phyloP scores from a whole-genome alignment of 2,888 invertebrate genomes.

The Rhogogaster chlorosoma region DNA sequence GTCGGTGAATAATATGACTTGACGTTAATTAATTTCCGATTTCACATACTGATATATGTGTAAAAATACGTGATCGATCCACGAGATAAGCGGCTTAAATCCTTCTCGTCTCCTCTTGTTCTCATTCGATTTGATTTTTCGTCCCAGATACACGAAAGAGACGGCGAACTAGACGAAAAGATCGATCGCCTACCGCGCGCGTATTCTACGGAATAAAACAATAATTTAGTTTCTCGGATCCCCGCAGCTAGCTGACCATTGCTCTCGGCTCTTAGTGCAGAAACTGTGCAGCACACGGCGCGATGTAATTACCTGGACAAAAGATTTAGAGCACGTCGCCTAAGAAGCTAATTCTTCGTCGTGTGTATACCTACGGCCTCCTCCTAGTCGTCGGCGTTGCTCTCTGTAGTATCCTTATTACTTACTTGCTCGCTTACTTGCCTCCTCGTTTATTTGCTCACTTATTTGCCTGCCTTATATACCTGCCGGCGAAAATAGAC shows the following conservation, averaged over 20 bases:
- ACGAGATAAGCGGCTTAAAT: not conserved
- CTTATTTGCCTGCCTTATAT: not conserved
- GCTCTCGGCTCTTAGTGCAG: not conserved
- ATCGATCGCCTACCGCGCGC: not conserved
- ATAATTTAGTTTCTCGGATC: not conserved
- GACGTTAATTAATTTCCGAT: constrained; percentile 2
- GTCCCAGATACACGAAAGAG: not conserved
- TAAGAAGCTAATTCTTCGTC: not conserved
- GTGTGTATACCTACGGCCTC: not conserved
- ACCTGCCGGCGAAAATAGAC: not conserved
- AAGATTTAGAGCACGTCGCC: constrained; percentile 47
- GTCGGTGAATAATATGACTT: not conserved
- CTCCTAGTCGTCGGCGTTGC: constrained; percentile 10
- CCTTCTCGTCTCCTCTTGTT: not conserved
- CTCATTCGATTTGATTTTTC: not conserved
- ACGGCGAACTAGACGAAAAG: not conserved
- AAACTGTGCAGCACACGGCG: not conserved
- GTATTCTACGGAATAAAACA: not conserved
- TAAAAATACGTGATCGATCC: not conserved
- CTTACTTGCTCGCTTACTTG: not conserved
- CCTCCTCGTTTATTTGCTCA: not conserved
- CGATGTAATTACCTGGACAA: constrained; percentile 44
- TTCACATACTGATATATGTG: not conserved
- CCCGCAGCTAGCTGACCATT: not conserved
- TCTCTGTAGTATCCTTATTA: not conserved